Evolutionary conservation across 2,888 invertebrate species (phyloP).

Genomic region (Calameuta pallipes): DNA sequence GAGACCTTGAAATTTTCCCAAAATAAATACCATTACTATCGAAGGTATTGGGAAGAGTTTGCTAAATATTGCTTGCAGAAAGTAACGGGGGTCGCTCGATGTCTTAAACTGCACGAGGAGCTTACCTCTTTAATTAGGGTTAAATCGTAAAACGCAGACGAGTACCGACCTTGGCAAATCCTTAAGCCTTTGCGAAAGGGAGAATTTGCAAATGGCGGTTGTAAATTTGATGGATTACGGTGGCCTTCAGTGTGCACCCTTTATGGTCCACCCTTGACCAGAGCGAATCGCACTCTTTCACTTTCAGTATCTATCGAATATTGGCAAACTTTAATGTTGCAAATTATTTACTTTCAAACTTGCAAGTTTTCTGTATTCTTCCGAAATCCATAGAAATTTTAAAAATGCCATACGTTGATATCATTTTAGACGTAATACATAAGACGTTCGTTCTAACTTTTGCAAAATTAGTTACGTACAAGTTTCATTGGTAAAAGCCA

Average conservation of each 20-base stretch:
- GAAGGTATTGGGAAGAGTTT: slow-evolving; percentile 20
- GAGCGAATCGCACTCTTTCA: slow-evolving; percentile 28
- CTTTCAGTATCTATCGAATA: slow-evolving; percentile 13
- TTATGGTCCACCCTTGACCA: slow-evolving; percentile 30
- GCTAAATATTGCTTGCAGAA: slow-evolving; percentile 34
- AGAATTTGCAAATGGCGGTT: slow-evolving; percentile 54
- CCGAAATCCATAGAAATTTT: neutral
- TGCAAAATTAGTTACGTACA: neutral
- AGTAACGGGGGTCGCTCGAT: slow-evolving; percentile 34
- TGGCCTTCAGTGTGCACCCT: slow-evolving; percentile 33
- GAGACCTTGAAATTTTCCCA: neutral
- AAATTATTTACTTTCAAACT: neutral
- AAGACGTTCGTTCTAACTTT: neutral
- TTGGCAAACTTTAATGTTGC: neutral
- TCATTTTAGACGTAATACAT: neutral
- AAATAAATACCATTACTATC: neutral
- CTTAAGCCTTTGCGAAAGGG: slow-evolving; percentile 53
- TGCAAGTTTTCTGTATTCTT: too few species aligned
- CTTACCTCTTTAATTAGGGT: slow-evolving; percentile 62
- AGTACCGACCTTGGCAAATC: slow-evolving; percentile 37
- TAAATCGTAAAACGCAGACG: slow-evolving; percentile 57
- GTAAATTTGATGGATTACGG: slow-evolving; percentile 56
- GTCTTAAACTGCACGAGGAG: slow-evolving; percentile 29
- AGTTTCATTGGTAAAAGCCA: neutral
- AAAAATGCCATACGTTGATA: neutral